Percentiles rank a stretch among this genome's conserved stretches.
phyloP scores from a whole-genome alignment of 2,113 vertebrate genomes.

The Ochotona curzoniae region DNA sequence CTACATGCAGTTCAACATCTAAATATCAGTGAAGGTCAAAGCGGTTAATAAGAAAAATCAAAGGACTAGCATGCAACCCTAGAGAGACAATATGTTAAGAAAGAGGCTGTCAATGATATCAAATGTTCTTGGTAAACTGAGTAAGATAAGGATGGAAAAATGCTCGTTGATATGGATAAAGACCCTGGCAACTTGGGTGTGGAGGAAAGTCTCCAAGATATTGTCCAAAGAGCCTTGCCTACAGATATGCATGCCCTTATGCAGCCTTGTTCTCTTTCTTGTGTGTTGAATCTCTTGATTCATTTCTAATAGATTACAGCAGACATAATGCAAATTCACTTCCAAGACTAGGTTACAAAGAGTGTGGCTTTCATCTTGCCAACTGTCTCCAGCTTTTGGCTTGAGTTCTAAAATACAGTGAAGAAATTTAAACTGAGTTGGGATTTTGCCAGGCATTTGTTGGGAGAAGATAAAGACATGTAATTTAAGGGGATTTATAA shows the following conservation, averaged over 20 bases:
- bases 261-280: background rate
- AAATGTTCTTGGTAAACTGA: background rate
- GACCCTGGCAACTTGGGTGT: background rate
- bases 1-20: background rate
- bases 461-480: background rate
- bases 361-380: background rate
- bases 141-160: background rate
- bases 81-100: background rate
- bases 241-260: background rate
- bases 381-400: background rate
- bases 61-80: constrained; percentile 20
- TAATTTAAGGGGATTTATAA: background rate
- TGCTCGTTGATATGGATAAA: background rate
- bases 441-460: constrained; percentile 7
- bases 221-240: background rate
- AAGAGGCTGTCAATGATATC: background rate
- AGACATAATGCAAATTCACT: background rate
- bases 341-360: background rate
- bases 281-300: background rate
- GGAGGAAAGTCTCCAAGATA: background rate
- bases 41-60: background rate
- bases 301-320: background rate
- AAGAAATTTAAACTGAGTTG: background rate
- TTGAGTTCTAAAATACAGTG: background rate
- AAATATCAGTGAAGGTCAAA: constrained; percentile 44